Evolutionary conservation across 2,113 vertebrate genomes (phyloP), one percentile per base, ranked within the genome.

Genomic region (Ammodytes dubius): DNA sequence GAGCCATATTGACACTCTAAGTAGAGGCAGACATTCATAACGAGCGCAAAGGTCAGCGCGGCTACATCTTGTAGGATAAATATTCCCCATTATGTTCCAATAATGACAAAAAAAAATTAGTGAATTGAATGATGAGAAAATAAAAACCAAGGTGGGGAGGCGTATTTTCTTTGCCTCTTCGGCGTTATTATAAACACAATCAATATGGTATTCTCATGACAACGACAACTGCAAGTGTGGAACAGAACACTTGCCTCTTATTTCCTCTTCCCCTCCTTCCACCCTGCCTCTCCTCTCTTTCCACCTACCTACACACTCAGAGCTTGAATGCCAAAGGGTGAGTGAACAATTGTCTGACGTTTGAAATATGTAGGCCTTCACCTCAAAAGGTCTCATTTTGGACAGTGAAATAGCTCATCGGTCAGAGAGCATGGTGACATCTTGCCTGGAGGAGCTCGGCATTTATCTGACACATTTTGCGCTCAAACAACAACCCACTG

Each of bases 341-440:
- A 81, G 49, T 42, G 70, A 72, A 58, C 70, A 57, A 77, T 85
- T 84, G 80, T 60, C 17, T 10, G 0, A 11, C 17, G 5, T 9
- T 27, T 15, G 50, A 72, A 79, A 82, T 56, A 27, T 27, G 27
- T 27, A 27, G 27, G 27, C 27, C 27, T 27, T 27, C 27, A 27
- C 27, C 27, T 27, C 27, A 27, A 27, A 27, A 27, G 27, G 72
- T 65, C 50, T 57, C 70, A 53, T 64, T 78, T 64, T 81, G 68
- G 50, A 19, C 17, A 47, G 40, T 37, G n/a, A 76, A 89, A 81
- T 58, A 59, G 53, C 56, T 61, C 42, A 52, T 13, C 59, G 67
- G 70, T 78, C 63, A 47, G 52, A 61, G 60, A 68, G 56, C 56
- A 65, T 3, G 2, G 46, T 66, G 79, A 82, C 81, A 84, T 78